A percentile compares a stretch with the other conserved stretches of the same genome.
phyloP scores from a whole-genome alignment of 2,113 vertebrate species.

The Stomatorhinus ivindoensis region DNA sequence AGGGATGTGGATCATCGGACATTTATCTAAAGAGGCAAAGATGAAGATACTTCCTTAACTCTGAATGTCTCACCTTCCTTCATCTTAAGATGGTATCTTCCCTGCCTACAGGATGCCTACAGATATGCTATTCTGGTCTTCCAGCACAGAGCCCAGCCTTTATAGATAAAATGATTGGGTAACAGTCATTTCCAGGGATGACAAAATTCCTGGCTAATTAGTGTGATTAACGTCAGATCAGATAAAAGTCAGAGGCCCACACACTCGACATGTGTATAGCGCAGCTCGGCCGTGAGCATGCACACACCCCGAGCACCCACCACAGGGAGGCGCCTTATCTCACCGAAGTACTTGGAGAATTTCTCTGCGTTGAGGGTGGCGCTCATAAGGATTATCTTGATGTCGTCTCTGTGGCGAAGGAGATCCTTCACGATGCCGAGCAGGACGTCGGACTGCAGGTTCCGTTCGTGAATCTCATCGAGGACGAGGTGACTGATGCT shows the following conservation, averaged over 20 bases:
- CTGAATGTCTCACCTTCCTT: background rate
- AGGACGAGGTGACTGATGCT: conserved; percentile 86
- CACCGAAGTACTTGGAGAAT: conserved; percentile 93
- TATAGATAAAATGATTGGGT: background rate
- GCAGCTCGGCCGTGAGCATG: background rate
- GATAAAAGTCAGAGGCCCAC: background rate
- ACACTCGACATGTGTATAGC: background rate
- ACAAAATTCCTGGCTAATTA: background rate
- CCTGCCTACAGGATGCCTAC: background rate
- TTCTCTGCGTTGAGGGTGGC: conserved; percentile 94
- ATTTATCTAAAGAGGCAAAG: conserved; percentile 59
- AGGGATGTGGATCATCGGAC: conserved; percentile 91
- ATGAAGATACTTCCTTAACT: background rate
- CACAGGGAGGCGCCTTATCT: conserved; percentile 16
- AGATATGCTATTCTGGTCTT: background rate
- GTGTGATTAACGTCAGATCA: background rate
- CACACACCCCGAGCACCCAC: background rate
- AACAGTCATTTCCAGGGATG: background rate
- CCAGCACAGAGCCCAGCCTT: background rate
- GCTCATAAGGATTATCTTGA: conserved; percentile 92
- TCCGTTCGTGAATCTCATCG: conserved; percentile 95
- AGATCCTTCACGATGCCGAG: conserved; percentile 86
- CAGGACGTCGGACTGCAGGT: conserved; percentile 90
- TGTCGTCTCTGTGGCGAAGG: conserved; percentile 65
- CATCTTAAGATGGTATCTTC: background rate